Percentiles rank a stretch among this genome's conserved stretches.
These are phyloP conservation scores for Gambelia wislizenii DNA, from an alignment of 2,797 vertebrate species.

Conservation along the genomic window DNA sequence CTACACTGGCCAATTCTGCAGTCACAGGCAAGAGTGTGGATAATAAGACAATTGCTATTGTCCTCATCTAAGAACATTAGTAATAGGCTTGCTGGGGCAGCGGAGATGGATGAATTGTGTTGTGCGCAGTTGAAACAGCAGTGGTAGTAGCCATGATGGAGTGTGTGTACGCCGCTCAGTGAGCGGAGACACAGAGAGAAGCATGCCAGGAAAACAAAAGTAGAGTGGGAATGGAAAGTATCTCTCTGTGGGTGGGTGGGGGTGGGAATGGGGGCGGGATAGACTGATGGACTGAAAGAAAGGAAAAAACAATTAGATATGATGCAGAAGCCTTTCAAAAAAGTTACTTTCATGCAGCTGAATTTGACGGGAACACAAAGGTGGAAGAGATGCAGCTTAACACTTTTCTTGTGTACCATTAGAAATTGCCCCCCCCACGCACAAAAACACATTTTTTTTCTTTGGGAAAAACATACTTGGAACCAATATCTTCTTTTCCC, in stretches of 20 bases:
- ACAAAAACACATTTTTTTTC: background rate
- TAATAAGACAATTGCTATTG: background rate
- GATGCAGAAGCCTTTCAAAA: background rate
- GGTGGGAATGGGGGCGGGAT: fast-evolving
- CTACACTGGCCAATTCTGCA: background rate
- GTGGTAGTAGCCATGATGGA: background rate
- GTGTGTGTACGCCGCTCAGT: background rate
- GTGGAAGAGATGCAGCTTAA: background rate
- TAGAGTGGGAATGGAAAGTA: fast-evolving
- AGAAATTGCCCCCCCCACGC: background rate
- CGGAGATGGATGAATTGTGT: conserved; percentile 1
- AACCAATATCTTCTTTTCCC: background rate
- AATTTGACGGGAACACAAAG: background rate
- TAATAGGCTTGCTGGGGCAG: background rate
- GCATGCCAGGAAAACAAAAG: background rate
- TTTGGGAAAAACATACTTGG: background rate
- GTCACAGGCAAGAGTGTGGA: background rate
- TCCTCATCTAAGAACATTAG: background rate
- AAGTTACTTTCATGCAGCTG: background rate
- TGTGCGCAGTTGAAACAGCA: background rate
- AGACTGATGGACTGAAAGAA: background rate
- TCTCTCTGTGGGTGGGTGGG: background rate
- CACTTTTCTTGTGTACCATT: background rate
- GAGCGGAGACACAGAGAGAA: background rate
- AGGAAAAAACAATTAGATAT: background rate